Evolutionary conservation across 2,888 invertebrate species (phyloP).

Genomic region (Ormia ochracea): DNA sequence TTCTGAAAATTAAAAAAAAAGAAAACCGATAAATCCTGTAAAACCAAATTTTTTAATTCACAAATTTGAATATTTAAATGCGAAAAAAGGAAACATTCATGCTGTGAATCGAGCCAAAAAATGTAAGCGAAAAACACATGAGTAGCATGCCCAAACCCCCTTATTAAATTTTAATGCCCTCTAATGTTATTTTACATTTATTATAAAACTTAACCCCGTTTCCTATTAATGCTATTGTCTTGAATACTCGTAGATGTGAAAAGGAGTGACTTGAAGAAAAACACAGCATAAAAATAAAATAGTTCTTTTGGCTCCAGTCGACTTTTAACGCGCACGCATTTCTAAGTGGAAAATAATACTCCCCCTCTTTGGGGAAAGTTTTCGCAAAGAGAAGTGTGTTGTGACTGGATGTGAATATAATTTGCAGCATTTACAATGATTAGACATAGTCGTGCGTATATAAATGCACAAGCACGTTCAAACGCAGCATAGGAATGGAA

Average conservation of each 20-base stretch:
- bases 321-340: conserved; percentile 45
- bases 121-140: too few species aligned
- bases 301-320: conserved; percentile 47
- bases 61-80: too few species aligned
- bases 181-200: too few species aligned
- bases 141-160: too few species aligned
- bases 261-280: background rate
- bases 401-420: background rate
- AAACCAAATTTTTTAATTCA: too few species aligned
- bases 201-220: background rate
- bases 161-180: too few species aligned
- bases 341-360: background rate
- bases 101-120: too few species aligned
- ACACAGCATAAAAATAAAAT: conserved; percentile 8
- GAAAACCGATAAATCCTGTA: too few species aligned
- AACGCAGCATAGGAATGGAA: background rate
- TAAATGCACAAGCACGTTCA: background rate
- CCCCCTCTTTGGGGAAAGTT: background rate
- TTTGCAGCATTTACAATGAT: background rate
- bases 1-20: too few species aligned
- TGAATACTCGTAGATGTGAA: background rate
- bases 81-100: too few species aligned
- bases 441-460: background rate
- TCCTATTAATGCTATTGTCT: background rate
- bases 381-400: background rate